These are phyloP conservation scores for Heteronetta atricapilla DNA, from an alignment of 2,113 vertebrate species.

Conservation along the genomic window DNA sequence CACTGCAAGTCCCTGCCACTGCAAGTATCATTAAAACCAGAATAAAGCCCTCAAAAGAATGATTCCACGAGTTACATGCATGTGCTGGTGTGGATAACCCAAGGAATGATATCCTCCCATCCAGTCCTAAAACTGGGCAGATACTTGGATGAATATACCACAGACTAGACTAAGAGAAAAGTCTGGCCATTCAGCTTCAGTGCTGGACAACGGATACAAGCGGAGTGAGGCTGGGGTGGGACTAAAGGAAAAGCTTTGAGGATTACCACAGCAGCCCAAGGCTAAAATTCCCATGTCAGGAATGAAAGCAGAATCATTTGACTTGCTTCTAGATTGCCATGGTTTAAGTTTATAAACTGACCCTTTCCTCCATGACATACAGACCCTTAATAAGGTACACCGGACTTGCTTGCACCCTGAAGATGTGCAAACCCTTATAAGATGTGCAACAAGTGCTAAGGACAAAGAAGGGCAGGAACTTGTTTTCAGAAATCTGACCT, in stretches of 20 bases:
- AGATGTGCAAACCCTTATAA: background rate
- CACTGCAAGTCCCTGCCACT: fast-evolving
- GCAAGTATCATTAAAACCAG: background rate
- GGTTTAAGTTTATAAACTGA: background rate
- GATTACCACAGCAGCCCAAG: background rate
- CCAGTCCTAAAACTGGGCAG: background rate
- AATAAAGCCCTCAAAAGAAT: background rate
- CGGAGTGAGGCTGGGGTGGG: background rate
- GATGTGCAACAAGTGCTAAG: background rate
- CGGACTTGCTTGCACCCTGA: background rate
- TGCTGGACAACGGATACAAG: background rate
- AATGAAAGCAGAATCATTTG: background rate
- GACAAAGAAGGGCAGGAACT: background rate
- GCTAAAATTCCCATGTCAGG: background rate
- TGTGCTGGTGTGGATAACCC: background rate
- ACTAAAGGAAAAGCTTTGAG: background rate
- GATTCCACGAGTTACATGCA: background rate
- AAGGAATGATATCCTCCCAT: background rate
- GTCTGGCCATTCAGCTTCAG: fast-evolving
- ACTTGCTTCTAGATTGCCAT: background rate
- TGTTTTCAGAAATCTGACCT: background rate
- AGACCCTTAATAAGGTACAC: background rate
- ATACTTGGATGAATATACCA: background rate
- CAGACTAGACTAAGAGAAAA: background rate
- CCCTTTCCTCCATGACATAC: background rate